Evolutionary conservation across 2,797 vertebrate genomes (phyloP), one percentile per base, ranked within the genome.

Genomic region (Platyrinchus mystaceus): DNA sequence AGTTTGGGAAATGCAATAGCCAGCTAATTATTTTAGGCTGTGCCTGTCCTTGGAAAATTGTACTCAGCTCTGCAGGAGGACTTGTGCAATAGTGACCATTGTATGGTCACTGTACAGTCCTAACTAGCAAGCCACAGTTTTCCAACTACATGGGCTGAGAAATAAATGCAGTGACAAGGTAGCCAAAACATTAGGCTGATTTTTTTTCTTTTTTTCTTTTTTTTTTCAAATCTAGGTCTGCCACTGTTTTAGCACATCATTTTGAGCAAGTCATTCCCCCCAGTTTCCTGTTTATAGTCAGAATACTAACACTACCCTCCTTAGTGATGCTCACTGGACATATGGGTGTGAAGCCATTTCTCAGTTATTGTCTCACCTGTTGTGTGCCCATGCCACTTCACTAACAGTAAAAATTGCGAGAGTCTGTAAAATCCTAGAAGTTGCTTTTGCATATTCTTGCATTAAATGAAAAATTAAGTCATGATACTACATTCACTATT

Each of bases 381-480:
- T 19, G 23, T 62, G 64, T 46, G 22, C 49, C 56, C 0, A 0
- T 53, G 47, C 26, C 0, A 0, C 49, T 20, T 47, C 22, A n/a
- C 17, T 27, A 46, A 43, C 9, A 49, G 49, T 19, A 67, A 63
- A 49, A 79, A n/a, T 9, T 39, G 20, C 30, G 24, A 14, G 37
- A 37, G 26, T 53, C 14, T 78, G 46, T 60, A 55, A 55, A 95
- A 80, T 58, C 19, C 46, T 87, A 68, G 63, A 71, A 71, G 67
- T 6, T 37, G 30, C 27, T 71, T 14, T 41, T 64, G n/a, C 18
- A 83, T 58, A 59, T 49, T 37, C 26, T 76, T 68, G 30, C 2
- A 1, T 34, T 36, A 84, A 73, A 74, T 23, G 9, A 69, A 83
- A 56, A 73, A n/a, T 49, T 27, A 79, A 80, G 41, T 28, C 21